Conservation (phyloP, 1,140 invertebrate genomes). For the Metaphire vulgaris region DNA sequence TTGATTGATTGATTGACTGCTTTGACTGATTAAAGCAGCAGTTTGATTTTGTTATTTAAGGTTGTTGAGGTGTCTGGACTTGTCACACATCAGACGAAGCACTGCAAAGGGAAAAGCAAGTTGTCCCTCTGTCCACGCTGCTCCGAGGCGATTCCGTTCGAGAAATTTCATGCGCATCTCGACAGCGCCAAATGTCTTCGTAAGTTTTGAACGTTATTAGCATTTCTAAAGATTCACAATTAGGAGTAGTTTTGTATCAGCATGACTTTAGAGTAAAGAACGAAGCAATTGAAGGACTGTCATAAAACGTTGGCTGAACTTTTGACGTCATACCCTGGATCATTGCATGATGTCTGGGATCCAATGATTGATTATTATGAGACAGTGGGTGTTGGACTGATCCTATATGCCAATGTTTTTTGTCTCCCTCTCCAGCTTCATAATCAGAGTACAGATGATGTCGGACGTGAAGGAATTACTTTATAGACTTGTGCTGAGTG, state of each 20-base stretch:
- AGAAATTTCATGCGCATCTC: background rate
- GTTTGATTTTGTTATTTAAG: too few relatives aligned
- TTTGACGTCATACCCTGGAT: background rate
- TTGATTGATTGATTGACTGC: too few relatives aligned
- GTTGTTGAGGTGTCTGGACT: background rate
- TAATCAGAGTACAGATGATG: too few relatives aligned
- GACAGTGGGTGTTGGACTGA: too few relatives aligned
- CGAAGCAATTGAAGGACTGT: background rate
- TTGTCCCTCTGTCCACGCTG: background rate
- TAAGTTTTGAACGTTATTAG: background rate
- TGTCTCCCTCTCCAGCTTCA: too few relatives aligned
- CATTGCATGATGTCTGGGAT: background rate
- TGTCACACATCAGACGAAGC: background rate
- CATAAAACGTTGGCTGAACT: background rate
- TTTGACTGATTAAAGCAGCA: too few relatives aligned
- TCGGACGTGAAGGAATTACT: too few relatives aligned
- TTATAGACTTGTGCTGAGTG: too few relatives aligned
- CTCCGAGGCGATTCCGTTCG: background rate
- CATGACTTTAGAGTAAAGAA: too few relatives aligned
- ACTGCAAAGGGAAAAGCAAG: conserved; percentile 14
- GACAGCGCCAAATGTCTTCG: background rate
- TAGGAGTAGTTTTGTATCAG: too few relatives aligned
- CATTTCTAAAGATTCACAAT: too few relatives aligned
- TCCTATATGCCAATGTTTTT: too few relatives aligned
- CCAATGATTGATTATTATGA: background rate